phyloP scores from a whole-genome alignment of 2,113 vertebrate species.

The Misgurnus mizolepis region DNA sequence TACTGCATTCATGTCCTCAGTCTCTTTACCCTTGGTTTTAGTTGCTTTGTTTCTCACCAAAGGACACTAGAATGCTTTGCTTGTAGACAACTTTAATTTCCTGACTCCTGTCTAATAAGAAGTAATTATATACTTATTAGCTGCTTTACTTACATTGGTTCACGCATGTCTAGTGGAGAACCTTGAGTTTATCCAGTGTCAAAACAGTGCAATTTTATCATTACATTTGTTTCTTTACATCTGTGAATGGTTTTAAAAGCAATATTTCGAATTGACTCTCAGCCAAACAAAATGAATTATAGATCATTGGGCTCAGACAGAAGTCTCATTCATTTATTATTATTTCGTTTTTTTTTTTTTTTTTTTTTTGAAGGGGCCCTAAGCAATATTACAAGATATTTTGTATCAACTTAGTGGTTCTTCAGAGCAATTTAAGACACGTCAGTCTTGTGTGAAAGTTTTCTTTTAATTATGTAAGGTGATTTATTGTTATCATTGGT shows the following conservation, averaged over 20 bases:
- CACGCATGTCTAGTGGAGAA: background rate
- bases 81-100: constrained; percentile 38
- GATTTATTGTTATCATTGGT: no score
- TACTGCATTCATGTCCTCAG: constrained; percentile 34
- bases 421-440: no score
- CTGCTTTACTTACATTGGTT: background rate
- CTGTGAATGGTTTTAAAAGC: background rate
- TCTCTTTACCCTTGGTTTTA: constrained; percentile 24
- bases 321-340: background rate
- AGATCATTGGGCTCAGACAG: background rate
- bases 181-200: background rate
- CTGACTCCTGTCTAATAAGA: constrained; percentile 32
- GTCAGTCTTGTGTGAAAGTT: no score
- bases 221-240: no score
- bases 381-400: no score
- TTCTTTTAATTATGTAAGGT: no score
- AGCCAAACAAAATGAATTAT: background rate
- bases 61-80: constrained; percentile 33
- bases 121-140: constrained; percentile 20
- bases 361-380: no score
- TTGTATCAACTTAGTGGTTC: no score
- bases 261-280: background rate
- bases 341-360: no score
- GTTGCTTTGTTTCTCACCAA: constrained; percentile 48
- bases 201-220: background rate